Percentiles rank a stretch among this genome's conserved stretches.
These are phyloP conservation scores for Hippotragus niger DNA, from an alignment of 2,113 vertebrate species.

Conservation along the genomic window DNA sequence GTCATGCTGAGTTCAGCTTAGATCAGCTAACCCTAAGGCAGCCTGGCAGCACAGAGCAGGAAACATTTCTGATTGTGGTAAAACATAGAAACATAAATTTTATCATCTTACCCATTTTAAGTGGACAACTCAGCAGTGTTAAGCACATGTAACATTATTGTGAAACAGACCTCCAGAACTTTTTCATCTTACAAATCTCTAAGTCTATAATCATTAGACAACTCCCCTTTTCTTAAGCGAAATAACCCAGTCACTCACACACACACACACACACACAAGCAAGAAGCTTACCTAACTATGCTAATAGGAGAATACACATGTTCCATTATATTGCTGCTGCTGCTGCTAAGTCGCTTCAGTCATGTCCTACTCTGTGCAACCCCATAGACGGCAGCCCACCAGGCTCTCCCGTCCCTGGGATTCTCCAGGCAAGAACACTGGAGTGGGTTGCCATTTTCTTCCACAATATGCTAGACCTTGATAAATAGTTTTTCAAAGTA, in stretches of 20 bases:
- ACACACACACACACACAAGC: not conserved
- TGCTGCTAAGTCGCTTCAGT: too few species aligned
- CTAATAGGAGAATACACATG: not conserved
- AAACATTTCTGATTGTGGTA: not conserved
- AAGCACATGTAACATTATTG: not conserved
- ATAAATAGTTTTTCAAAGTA: not conserved
- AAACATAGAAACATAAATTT: not conserved
- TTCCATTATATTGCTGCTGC: not conserved
- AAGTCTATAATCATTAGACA: not conserved
- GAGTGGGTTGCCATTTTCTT: too few species aligned
- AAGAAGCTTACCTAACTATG: not conserved
- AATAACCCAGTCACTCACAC: not conserved
- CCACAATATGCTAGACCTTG: not conserved
- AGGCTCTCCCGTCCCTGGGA: too few species aligned
- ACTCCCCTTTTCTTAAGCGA: not conserved
- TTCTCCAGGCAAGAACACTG: too few species aligned
- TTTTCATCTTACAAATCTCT: not conserved
- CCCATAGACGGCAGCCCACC: too few species aligned
- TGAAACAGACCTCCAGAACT: not conserved
- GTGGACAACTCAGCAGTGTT: not conserved
- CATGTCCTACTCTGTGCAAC: accelerated
- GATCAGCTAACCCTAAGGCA: not conserved
- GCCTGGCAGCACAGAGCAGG: not conserved
- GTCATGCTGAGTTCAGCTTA: not conserved
- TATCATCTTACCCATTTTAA: not conserved